These are phyloP conservation scores for Drosophila sturtevanti DNA, from an alignment of 1,140 invertebrate genomes.

Conservation along the genomic window DNA sequence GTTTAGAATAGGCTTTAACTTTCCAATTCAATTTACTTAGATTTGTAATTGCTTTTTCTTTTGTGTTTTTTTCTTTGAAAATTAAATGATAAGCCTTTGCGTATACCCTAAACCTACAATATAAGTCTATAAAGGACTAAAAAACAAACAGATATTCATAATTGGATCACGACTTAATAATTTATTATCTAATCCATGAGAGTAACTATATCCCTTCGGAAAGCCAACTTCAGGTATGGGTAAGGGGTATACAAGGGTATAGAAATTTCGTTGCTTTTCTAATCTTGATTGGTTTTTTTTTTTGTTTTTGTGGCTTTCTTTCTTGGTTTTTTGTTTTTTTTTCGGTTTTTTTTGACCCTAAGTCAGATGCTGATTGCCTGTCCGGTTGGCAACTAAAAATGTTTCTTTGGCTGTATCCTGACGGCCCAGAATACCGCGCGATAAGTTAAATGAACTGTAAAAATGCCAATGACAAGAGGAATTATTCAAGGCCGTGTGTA, in stretches of 20 bases:
- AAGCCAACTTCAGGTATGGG: too few species aligned
- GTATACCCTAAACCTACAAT: too few species aligned
- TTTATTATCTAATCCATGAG: too few species aligned
- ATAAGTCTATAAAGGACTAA: too few species aligned
- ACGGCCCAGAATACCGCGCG: conserved; percentile 22
- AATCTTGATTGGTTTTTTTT: background rate
- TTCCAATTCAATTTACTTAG: too few species aligned
- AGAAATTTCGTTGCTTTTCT: conserved; percentile 34
- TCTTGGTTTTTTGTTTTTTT: conserved; percentile 13
- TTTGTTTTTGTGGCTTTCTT: conserved; percentile 6
- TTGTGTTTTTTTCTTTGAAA: too few species aligned
- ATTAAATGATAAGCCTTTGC: too few species aligned
- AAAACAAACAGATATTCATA: too few species aligned
- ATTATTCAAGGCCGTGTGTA: conserved; percentile 55
- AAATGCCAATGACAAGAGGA: conserved; percentile 67
- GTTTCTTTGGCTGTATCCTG: conserved; percentile 5
- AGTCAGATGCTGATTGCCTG: conserved; percentile 9
- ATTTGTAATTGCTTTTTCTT: too few species aligned
- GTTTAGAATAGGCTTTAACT: too few species aligned
- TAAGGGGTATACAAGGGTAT: background rate
- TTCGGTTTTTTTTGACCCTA: conserved; percentile 12
- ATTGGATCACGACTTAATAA: too few species aligned
- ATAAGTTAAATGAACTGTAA: conserved; percentile 75
- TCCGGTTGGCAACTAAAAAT: conserved; percentile 40
- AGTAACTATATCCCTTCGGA: too few species aligned